These are phyloP conservation scores for Siderastrea siderea DNA, from an alignment of 92 coral and sea anemone species.

Conservation along the genomic window DNA sequence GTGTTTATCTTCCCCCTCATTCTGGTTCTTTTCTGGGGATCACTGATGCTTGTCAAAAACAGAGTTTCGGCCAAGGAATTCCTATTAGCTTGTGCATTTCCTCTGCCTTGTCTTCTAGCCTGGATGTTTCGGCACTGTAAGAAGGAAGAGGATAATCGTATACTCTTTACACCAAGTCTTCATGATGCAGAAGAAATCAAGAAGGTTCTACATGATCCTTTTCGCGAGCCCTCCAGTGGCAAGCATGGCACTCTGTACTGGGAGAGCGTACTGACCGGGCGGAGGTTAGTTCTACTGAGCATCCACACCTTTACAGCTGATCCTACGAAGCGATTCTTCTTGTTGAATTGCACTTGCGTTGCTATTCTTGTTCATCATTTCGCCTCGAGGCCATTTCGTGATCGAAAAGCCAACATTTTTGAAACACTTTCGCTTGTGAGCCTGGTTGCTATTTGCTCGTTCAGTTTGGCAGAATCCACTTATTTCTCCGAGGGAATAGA, in stretches of 20 bases:
- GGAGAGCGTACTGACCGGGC: conserved; percentile 65
- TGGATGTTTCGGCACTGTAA: conserved; percentile 9
- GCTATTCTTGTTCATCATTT: conserved; percentile 56
- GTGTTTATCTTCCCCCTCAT: conserved; percentile 45
- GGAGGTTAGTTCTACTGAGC: conserved; percentile 40
- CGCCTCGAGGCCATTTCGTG: conserved; percentile 42
- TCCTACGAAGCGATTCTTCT: conserved; percentile 15
- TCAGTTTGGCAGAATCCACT: conserved; percentile 43
- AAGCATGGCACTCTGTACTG: conserved; percentile 55
- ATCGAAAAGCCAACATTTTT: conserved; percentile 47
- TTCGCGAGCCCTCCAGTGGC: conserved; percentile 23
- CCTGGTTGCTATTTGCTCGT: conserved; percentile 40
- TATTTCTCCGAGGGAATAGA: conserved; percentile 47
- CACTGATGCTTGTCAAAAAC: conserved; percentile 36
- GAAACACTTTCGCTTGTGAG: conserved; percentile 47
- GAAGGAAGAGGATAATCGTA: no score
- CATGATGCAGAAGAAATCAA: conserved; percentile 22
- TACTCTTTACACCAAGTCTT: background rate
- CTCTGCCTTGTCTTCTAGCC: conserved; percentile 27
- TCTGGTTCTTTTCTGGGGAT: conserved; percentile 56
- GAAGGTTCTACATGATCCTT: conserved; percentile 57
- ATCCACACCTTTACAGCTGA: conserved; percentile 42
- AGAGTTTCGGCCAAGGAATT: conserved; percentile 46
- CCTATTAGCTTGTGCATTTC: conserved; percentile 41
- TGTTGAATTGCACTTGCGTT: conserved; percentile 33